Base-by-base conservation (phyloP, 1,140 invertebrate species). In the Holotrichia oblita region DNA sequence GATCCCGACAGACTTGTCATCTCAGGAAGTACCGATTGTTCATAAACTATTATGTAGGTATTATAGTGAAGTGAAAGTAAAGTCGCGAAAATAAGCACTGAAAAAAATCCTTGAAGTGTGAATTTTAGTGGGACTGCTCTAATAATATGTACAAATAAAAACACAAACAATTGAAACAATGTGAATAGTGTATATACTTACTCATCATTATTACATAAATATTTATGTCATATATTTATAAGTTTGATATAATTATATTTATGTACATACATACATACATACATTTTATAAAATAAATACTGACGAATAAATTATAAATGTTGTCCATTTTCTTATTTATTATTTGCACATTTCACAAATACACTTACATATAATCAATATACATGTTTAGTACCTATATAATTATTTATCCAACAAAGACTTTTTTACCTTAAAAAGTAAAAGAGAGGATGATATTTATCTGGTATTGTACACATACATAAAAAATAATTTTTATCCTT, bases 1-100 rank as follows among this genome's bases (percentile, higher is more conserved):
- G 91, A 93, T 84, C 88, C 91, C 2, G 91, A 92, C 81, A 87
- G 91, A 80, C 87, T 93, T 77, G 89, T 92, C 55, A 86, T 93
- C 48, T 89, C 91, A 75, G 91, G 91, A 83, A 92, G 92, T 83
- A 88, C 86, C 78, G 90, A 92, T 82, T 93, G 92, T 83, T 89
- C 89, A 22, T 22, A 34, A 34, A 34, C 27, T 34, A 34, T 34
- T 34, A 34, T 34, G 27, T 4, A 4, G 27, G n/a, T n/a, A n/a
- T n/a, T n/a, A n/a, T n/a, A n/a, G n/a, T n/a, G n/a, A n/a, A n/a
- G n/a, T n/a, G n/a, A n/a, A n/a, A n/a, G n/a, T n/a, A n/a, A n/a
- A n/a, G n/a, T n/a, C n/a, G n/a, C n/a, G n/a, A n/a, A n/a, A n/a
- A n/a, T n/a, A n/a, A n/a, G n/a, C n/a, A n/a, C n/a, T n/a, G n/a